Conservation (phyloP, 2,113 vertebrate genomes). For the Petromus typicus region DNA sequence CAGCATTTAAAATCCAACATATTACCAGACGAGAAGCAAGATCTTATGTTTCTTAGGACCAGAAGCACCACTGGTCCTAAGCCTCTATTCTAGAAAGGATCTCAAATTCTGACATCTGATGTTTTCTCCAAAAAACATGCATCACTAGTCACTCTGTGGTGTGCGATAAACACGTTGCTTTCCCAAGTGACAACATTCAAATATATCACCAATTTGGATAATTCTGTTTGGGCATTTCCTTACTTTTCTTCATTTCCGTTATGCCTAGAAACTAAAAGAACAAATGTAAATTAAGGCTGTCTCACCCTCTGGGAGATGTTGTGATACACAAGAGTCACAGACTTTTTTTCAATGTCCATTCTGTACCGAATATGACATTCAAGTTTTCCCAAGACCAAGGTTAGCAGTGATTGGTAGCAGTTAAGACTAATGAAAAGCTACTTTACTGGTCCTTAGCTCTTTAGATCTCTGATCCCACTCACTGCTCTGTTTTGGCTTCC, state of each 20-base stretch:
- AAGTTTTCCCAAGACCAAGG: neutral
- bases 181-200: neutral
- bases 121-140: neutral
- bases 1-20: neutral
- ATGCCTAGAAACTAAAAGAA: neutral
- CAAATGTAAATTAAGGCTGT: too few species aligned
- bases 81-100: neutral
- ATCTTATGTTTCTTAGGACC: neutral
- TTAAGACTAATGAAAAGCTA: neutral
- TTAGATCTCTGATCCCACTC: neutral
- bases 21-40: neutral
- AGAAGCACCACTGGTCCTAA: neutral
- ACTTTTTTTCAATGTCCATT: neutral
- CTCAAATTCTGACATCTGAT: neutral
- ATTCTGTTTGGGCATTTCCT: slow-evolving; percentile 13
- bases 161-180: neutral
- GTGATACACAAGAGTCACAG: neutral
- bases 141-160: neutral
- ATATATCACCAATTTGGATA: neutral
- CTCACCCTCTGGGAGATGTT: neutral
- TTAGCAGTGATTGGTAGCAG: neutral
- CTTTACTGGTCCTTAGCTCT: neutral
- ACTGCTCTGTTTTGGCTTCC: neutral
- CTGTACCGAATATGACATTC: neutral
- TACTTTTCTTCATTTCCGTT: neutral